Base-by-base conservation (phyloP, 2,113 vertebrate species). In the Anguilla japonica region DNA sequence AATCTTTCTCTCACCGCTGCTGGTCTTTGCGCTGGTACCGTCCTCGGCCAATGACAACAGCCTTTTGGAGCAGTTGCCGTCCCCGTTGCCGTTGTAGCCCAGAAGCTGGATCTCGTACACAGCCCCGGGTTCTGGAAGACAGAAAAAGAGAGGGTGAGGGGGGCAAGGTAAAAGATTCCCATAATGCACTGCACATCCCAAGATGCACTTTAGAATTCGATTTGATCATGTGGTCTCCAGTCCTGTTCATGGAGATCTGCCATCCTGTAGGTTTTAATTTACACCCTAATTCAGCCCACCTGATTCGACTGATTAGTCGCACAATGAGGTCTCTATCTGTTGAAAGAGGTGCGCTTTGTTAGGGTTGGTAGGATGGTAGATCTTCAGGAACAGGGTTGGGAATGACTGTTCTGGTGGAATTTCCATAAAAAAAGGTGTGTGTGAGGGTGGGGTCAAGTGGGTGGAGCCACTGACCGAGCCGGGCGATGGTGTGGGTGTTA, bases 21-120 rank as follows among this genome's bases (percentile, higher is more conserved):
- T 92, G 82, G 87, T 91, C 41, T 92, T 93, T 87, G 93, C 91
- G 13, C 90, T 94, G 5, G 8, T 86, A 9, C 91, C 83, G 0
- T 94, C 92, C 0, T 95, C 95, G 50, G 88, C 89, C 60, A 93
- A 86, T 7, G 93, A 96, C 20, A 96, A 93, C 2, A 96, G 93
- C 0, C 90, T 89, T 84, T 93, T 93, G 50, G 95, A 89, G 87
- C 93, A 93, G 86, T 96, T 94, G n/a, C 96, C 96, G 0, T 96
- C 95, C 0, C 96, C 94, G 0, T 94, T 94, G 7, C 94, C 93
- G 7, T 94, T 96, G 88, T 94, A 96, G 0, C 93, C 93, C 90
- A 95, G 94, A 56, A 97, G 91, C 86, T 95, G 94, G 63, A 96
- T 83, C 91, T 97, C 96, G 82, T 95, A 96, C 85, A 95, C 89